Evolutionary conservation across 2,888 invertebrate species (phyloP).

Genomic region (Limnephilus rhombicus): DNA sequence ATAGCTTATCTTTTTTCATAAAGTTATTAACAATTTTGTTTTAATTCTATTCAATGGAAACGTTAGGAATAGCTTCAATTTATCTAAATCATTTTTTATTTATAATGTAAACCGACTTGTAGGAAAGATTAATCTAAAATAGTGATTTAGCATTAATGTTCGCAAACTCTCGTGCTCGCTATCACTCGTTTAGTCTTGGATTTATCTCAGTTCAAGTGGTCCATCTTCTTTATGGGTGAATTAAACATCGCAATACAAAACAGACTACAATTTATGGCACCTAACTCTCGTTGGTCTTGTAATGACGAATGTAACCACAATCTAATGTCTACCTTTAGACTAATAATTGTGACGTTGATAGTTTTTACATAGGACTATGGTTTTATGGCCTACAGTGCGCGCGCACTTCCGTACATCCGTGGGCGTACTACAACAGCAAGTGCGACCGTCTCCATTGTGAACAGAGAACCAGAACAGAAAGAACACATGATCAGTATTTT

Average conservation of each 20-base stretch:
- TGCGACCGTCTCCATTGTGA: constrained; percentile 23
- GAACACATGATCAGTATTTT: constrained; percentile 18
- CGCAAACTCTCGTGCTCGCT: too few relatives aligned
- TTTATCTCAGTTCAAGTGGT: not conserved
- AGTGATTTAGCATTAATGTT: too few relatives aligned
- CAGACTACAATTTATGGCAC: not conserved
- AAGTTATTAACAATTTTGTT: too few relatives aligned
- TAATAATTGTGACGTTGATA: constrained; percentile 6
- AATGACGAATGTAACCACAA: not conserved
- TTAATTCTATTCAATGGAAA: too few relatives aligned
- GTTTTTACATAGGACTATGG: not conserved
- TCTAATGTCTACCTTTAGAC: not conserved
- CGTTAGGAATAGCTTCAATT: too few relatives aligned
- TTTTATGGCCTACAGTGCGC: constrained; percentile 6
- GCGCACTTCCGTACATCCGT: constrained; percentile 32
- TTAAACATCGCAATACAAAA: not conserved
- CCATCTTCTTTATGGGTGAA: not conserved
- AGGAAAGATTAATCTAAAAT: too few relatives aligned
- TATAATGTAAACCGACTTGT: too few relatives aligned
- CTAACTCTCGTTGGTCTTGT: not conserved
- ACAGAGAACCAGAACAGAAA: not conserved
- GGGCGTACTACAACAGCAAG: constrained; percentile 23
- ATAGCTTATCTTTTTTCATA: too few relatives aligned
- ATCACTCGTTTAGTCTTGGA: not conserved
- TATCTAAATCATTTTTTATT: too few relatives aligned